Evolutionary conservation across 2,888 invertebrate genomes (phyloP).

Genomic region (Tenthredo distinguenda): DNA sequence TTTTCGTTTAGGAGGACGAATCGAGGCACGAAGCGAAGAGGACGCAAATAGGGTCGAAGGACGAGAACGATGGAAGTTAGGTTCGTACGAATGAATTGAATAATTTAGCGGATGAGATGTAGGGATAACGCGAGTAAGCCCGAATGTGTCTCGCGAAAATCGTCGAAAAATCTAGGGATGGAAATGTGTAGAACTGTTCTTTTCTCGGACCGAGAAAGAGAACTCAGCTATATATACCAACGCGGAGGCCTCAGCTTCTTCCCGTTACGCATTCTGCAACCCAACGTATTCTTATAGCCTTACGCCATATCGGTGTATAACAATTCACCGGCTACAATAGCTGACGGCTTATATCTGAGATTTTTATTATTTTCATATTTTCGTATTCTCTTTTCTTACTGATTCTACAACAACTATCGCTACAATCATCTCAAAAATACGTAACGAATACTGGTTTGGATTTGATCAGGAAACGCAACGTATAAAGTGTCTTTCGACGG

Average conservation of each 20-base stretch:
- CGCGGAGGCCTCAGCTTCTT: slow-evolving; percentile 1
- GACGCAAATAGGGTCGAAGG: slow-evolving; percentile 38
- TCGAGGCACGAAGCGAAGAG: slow-evolving; percentile 24
- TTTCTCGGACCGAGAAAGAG: slow-evolving; percentile 11
- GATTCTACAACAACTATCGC: neutral
- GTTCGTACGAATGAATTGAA: slow-evolving; percentile 47
- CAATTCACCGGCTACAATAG: slow-evolving; percentile 2
- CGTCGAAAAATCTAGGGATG: slow-evolving; percentile 42
- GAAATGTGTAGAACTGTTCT: slow-evolving; percentile 25
- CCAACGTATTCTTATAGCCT: slow-evolving; percentile 14
- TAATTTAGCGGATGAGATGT: slow-evolving; percentile 53
- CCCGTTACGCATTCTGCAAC: neutral
- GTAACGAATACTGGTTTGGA: neutral
- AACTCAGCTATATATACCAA: slow-evolving; percentile 11
- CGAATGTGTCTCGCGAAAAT: slow-evolving; percentile 56
- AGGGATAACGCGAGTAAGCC: slow-evolving; percentile 62
- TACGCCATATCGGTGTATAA: slow-evolving; percentile 2
- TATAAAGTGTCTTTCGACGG: neutral
- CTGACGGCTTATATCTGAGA: neutral
- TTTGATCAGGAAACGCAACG: neutral
- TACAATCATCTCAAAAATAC: neutral
- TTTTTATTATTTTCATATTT: neutral
- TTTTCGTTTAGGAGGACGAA: slow-evolving; percentile 34
- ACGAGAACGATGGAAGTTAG: slow-evolving; percentile 37
- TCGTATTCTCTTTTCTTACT: neutral